Percentiles rank a stretch among this genome's conserved stretches.
phyloP scores from a whole-genome alignment of 2,888 invertebrate species.

The Beris morrisii region DNA sequence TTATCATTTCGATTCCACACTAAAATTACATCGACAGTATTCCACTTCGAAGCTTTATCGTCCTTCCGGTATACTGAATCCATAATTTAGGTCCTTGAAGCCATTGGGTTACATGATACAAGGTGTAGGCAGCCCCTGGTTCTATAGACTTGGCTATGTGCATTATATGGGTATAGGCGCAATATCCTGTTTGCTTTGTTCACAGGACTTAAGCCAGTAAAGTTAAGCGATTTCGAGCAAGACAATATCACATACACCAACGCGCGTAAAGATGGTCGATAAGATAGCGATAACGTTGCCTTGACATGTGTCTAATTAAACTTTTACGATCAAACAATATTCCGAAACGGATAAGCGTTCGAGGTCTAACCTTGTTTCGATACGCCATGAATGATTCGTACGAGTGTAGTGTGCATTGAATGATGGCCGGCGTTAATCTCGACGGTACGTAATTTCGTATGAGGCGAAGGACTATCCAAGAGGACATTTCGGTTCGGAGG shows the following conservation, averaged over 20 bases:
- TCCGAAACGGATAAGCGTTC: constrained; percentile 27
- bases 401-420: neutral
- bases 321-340: constrained; percentile 31
- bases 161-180: no score
- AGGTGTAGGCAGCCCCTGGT: no score
- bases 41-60: constrained; percentile 16
- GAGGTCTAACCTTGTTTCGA: constrained; percentile 4
- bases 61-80: constrained; percentile 11
- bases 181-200: no score
- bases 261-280: no score
- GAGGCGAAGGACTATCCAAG: neutral
- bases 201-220: neutral
- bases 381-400: neutral
- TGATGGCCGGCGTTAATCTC: neutral
- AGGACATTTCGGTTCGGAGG: neutral
- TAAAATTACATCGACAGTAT: neutral
- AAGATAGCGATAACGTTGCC: constrained; percentile 13
- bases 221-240: neutral
- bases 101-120: no score
- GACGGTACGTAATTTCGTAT: neutral
- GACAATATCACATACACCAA: no score
- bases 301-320: constrained; percentile 33
- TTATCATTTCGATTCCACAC: constrained; percentile 10
- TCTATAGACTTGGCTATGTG: no score
- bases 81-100: neutral